phyloP scores from a whole-genome alignment of 2,797 vertebrate genomes.

The Myioborus melanocephalus region DNA sequence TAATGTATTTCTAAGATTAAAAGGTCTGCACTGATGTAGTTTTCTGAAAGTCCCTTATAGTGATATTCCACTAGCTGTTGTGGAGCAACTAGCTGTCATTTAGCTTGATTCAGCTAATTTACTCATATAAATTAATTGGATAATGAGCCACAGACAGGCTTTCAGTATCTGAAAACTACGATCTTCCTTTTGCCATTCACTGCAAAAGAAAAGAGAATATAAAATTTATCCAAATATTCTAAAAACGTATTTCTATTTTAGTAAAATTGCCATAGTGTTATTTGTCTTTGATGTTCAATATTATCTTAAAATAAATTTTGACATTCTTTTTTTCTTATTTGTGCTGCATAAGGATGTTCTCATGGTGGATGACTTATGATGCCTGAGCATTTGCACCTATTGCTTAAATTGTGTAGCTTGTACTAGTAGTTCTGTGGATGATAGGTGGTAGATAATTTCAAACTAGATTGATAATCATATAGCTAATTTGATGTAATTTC shows the following conservation, averaged over 20 bases:
- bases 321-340: background rate
- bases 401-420: background rate
- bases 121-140: slow-evolving; percentile 60
- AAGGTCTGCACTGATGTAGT: slow-evolving; percentile 2
- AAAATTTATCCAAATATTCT: slow-evolving; percentile 32
- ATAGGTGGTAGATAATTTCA: background rate
- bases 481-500: background rate
- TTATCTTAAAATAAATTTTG: background rate
- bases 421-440: background rate
- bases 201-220: slow-evolving; percentile 25
- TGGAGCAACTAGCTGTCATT: slow-evolving; percentile 44
- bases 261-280: background rate
- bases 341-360: background rate
- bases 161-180: slow-evolving; percentile 25
- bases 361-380: background rate
- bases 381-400: background rate
- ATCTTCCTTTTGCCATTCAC: slow-evolving; percentile 48
- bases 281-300: background rate
- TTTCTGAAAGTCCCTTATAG: background rate
- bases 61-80: background rate
- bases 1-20: background rate
- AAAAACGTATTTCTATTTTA: background rate
- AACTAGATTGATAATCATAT: background rate
- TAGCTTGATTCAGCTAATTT: slow-evolving; percentile 53
- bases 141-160: slow-evolving; percentile 47